Base-by-base conservation (phyloP, 2,113 vertebrate genomes). In the Tursiops truncatus region DNA sequence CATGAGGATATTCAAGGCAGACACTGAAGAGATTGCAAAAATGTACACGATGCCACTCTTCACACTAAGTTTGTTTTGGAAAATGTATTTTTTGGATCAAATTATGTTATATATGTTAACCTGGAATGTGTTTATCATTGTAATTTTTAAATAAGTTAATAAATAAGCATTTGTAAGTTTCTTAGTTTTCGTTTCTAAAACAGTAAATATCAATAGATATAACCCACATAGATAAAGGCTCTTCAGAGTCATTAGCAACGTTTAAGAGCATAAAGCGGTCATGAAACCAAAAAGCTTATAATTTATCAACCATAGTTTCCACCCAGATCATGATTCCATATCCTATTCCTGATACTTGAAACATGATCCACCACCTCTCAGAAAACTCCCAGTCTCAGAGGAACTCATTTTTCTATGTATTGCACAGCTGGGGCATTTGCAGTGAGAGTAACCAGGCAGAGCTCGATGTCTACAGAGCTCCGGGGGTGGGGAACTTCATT, bases 141-240 rank as follows among this genome's bases (percentile, higher is more conserved):
- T 28, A 81, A 67, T 74, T 97, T 74, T 68, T 79, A 92, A 92
- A 58, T 82, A 26, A 67, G 23, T 76, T 60, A 89, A 87, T 62
- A 88, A 86, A 80, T 58, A 44, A 41, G 23, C 68, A 62, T 89
- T 82, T 86, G 18, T 77, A 77, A 47, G 31, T 73, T 71, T 80
- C 17, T 90, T 47, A 50, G 33, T 68, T 89, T 95, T 63, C 31
- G 50, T 77, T 97, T 92, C 0, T 41, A 80, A 87, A n/a, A 38
- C 1, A 76, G 62, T 53, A 85, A 65, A 83, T 94, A 74, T 70
- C 53, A 4, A 58, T 68, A 47, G 33, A 41, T 23, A 56, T 25
- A 73, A 74, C 2, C 7, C 11, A 74, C 9, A 47, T 11, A 56
- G 53, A 62, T 36, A 70, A 94, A 92, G 38, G 4, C 7, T 86